Conservation (phyloP, 2,888 invertebrate species). For the Altica lythri region DNA sequence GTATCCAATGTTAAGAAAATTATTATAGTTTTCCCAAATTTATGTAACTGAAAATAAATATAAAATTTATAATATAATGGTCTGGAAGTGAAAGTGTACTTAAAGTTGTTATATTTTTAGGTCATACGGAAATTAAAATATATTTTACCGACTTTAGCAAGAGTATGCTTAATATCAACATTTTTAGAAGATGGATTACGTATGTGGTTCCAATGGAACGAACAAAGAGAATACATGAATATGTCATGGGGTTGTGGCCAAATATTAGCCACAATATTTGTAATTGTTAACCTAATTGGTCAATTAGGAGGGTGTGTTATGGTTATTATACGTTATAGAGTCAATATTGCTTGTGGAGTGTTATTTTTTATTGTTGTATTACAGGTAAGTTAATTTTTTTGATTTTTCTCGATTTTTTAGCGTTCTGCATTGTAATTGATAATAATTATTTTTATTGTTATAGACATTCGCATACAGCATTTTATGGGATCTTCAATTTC, state of each 20-base stretch:
- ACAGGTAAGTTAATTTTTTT: conserved; percentile 72
- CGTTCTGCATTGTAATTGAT: neutral
- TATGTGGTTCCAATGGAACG: conserved; percentile 99
- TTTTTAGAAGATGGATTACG: conserved; percentile 98
- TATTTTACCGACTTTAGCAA: conserved; percentile 92
- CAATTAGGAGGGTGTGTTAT: conserved; percentile 96
- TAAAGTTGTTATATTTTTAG: conserved; percentile 60
- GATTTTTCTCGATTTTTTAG: too few species aligned
- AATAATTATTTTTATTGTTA: conserved; percentile 44
- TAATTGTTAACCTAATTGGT: conserved; percentile 91
- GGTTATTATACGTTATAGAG: conserved; percentile 91
- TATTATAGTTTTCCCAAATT: too few species aligned
- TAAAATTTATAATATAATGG: neutral
- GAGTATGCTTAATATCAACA: conserved; percentile 96
- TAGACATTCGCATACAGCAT: conserved; percentile 96
- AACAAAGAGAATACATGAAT: conserved; percentile 97
- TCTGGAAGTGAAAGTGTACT: neutral
- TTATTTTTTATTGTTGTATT: conserved; percentile 95
- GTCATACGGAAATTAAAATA: conserved; percentile 90
- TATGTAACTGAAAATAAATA: too few species aligned
- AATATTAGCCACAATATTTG: conserved; percentile 92
- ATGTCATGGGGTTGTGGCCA: conserved; percentile 96
- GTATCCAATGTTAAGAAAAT: too few species aligned
- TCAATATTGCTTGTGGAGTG: conserved; percentile 87
- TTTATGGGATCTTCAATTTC: conserved; percentile 96